Evolutionary conservation across 2,888 invertebrate genomes (phyloP), one percentile per base, ranked within the genome.

Genomic region (Heliconius erato): DNA sequence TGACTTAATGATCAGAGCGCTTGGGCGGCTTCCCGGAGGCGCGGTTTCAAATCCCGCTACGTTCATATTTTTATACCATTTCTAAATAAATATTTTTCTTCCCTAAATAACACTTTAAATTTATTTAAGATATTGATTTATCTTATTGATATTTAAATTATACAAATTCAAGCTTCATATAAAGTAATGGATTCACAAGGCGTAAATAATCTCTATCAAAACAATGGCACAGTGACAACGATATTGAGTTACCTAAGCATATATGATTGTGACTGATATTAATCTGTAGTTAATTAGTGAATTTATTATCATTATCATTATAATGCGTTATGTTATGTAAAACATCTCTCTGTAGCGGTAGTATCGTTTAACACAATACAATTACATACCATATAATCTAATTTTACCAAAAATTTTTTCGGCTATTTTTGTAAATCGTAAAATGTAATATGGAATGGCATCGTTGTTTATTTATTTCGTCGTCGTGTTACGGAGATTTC

Each of bases 351-450:
- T 89, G 83, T 90, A 90, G 89, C 74, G 82, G 65, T 88, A 88
- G 85, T 84, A 85, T 84, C 87, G 84, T 84, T 83, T 81, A 82
- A 82, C 78, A 71, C 69, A 71, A 44, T 77, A 71, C n/a, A 63
- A n/a, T n/a, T 63, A 63, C 63, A 44, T 72, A 72, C 72, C 72
- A 72, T 69, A 54, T 54, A 78, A 72, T 89, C 85, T 90, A 90
- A 90, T 90, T 87, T 87, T 93, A 94, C 94, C 94, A 94, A 94
- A 94, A 92, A 93, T 86, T 63, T 89, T 88, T 87, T 90, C 89
- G 89, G 90, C 90, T 94, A 94, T 94, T 94, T 93, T 94, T 93
- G 89, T 82, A 82, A 81, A 84, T 84, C 19, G 54, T 54, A 19
- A 54, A 54, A 28, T 67, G 67, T 67, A 81, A 83, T 79, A 89